Evolutionary conservation across 2,888 invertebrate species (phyloP).

Genomic region (Barypeithes pellucidus): DNA sequence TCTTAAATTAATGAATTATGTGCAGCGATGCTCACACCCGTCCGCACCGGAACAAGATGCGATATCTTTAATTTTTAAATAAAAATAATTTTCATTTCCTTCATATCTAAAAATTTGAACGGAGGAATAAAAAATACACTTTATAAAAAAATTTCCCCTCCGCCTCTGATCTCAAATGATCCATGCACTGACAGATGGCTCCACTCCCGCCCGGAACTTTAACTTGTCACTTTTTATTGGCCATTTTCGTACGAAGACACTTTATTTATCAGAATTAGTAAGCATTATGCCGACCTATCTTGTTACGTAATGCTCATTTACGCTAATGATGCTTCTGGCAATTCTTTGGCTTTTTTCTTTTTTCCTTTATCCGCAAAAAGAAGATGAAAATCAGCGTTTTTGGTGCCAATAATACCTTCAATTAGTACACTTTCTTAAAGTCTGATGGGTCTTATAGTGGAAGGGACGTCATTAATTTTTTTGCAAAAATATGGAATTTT

Average conservation of each 20-base stretch:
- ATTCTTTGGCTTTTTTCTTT: constrained; percentile 44
- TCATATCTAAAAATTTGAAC: neutral
- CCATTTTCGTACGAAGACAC: constrained; percentile 44
- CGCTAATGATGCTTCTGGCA: constrained; percentile 50
- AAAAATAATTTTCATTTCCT: neutral
- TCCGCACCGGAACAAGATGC: too few relatives aligned
- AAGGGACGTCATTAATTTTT: constrained; percentile 12
- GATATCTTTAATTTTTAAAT: too few relatives aligned
- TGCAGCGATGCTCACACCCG: too few relatives aligned
- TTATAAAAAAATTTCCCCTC: neutral
- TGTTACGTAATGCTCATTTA: constrained; percentile 52
- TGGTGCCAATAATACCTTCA: constrained; percentile 48
- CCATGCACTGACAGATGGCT: constrained; percentile 58
- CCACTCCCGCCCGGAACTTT: constrained; percentile 59
- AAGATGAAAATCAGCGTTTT: constrained; percentile 45
- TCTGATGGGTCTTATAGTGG: neutral
- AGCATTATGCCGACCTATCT: constrained; percentile 50
- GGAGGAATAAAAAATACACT: neutral
- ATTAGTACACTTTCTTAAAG: constrained; percentile 37
- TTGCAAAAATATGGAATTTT: neutral
- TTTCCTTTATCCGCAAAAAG: constrained; percentile 46
- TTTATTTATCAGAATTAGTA: constrained; percentile 54
- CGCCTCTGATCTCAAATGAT: constrained; percentile 30
- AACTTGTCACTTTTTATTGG: constrained; percentile 51
- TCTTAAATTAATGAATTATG: too few relatives aligned